Base-by-base conservation (phyloP, 2,113 vertebrate species). In the Mesitornis unicolor region DNA sequence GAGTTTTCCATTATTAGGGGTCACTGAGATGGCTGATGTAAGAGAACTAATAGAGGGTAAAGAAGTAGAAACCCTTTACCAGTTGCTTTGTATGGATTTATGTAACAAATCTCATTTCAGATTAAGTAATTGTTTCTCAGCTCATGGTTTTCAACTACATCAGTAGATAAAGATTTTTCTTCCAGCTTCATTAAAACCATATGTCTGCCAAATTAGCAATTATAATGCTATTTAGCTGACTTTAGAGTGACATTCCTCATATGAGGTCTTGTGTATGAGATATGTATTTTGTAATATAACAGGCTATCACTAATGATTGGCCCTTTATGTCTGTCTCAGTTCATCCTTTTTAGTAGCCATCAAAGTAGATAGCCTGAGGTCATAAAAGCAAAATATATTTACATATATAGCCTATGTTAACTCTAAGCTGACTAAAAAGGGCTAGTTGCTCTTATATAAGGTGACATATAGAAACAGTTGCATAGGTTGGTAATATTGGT, bases 51-150 rank as follows among this genome's bases (percentile, higher is more conserved):
- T 65, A 82, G 77, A 83, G 88, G 57, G 45, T 92, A 64, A 90
- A 84, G 64, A 76, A 95, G 33, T 28, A 74, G 71, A 78, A 95
- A 90, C 21, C 40, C 21, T 91, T 95, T 75, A 90, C 74, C 54
- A 84, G 57, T 63, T 56, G 42, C 64, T 92, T 89, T 65, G 16
- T 78, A 67, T 36, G 68, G 68, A 94, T 93, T 91, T 95, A 76
- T 78, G 75, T 85, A 96, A 95, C 42, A 91, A 91, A 91, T 70
- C 94, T 96, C 7, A 7, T 94, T 96, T 91, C 86, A 86, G 71
- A 89, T 93, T 81, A 96, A 95, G 64, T 95, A 95, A 91, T 91
- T 95, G 88, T 91, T 97, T 95, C 80, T 94, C 93, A 96, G 88
- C 48, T 97, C 71, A 60, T 83, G 81, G 93, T 94, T 96, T 97